phyloP scores from a whole-genome alignment of 1,140 invertebrate species.

The Drosophila azteca region DNA sequence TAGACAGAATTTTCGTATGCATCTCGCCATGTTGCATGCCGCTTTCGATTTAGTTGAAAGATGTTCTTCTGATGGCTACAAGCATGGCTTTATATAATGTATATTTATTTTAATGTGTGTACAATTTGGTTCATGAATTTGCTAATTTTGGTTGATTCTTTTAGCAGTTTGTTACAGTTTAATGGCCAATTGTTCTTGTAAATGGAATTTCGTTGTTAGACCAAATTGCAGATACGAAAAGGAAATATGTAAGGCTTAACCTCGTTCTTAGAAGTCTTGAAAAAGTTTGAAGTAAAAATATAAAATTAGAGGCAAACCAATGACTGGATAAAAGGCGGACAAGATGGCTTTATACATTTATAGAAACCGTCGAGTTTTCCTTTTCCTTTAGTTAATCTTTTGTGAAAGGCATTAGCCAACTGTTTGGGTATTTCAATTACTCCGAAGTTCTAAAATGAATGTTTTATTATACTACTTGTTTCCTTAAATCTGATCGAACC shows the following conservation, averaged over 20 bases:
- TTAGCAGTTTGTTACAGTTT: background rate
- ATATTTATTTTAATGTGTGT: conserved; percentile 2
- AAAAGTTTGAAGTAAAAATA: too few species aligned
- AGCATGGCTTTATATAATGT: background rate
- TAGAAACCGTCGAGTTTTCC: too few species aligned
- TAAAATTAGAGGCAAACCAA: too few species aligned
- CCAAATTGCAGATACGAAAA: background rate
- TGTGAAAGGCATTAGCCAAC: too few species aligned
- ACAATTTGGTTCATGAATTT: conserved; percentile 11
- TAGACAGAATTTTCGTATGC: conserved; percentile 11
- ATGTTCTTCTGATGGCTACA: conserved; percentile 1
- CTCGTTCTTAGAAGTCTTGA: background rate
- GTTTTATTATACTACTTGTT: too few species aligned
- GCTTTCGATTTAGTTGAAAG: conserved; percentile 15
- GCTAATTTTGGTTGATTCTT: conserved; percentile 1
- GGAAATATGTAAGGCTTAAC: background rate
- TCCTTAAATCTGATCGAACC: too few species aligned
- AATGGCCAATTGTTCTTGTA: conserved; percentile 7
- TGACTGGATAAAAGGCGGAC: too few species aligned
- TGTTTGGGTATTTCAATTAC: too few species aligned
- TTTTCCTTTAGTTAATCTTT: too few species aligned
- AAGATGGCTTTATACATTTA: too few species aligned
- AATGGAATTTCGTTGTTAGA: background rate
- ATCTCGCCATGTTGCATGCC: conserved; percentile 32
- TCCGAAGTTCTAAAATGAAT: too few species aligned